A percentile compares a stretch with the other conserved stretches of the same genome.
These are phyloP conservation scores for Rhabditoides inermis DNA, from an alignment of 2,888 invertebrate species.

Conservation along the genomic window DNA sequence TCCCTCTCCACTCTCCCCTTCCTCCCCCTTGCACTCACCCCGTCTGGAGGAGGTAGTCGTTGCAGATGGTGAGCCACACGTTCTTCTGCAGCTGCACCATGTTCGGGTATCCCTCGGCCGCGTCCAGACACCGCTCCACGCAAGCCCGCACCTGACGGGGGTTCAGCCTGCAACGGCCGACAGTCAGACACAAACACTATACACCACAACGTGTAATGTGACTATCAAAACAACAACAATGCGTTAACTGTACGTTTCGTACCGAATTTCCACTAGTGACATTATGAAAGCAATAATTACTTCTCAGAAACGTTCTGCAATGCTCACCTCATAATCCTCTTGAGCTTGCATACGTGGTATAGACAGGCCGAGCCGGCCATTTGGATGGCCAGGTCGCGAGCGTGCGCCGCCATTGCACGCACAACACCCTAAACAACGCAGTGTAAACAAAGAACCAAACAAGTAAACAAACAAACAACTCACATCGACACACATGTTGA, in stretches of 20 bases:
- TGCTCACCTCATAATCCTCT: too few species aligned
- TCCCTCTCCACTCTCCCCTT: too few species aligned
- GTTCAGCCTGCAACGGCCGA: too few species aligned
- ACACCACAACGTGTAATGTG: too few species aligned
- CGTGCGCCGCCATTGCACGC: constrained; percentile 26
- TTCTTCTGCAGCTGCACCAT: constrained; percentile 37
- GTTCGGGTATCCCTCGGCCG: constrained; percentile 23
- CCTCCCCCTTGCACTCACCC: too few species aligned
- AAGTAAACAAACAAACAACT: background rate
- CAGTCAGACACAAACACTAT: too few species aligned
- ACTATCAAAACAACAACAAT: too few species aligned
- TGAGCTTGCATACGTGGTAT: constrained; percentile 35
- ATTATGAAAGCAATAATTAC: too few species aligned
- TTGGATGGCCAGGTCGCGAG: constrained; percentile 25
- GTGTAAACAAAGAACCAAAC: background rate
- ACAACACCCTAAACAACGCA: constrained; percentile 24
- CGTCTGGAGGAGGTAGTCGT: constrained; percentile 69
- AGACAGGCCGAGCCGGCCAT: constrained; percentile 39
- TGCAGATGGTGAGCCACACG: constrained; percentile 65
- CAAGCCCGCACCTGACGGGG: constrained; percentile 20
- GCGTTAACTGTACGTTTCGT: background rate
- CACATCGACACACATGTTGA: background rate
- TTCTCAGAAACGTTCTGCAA: too few species aligned
- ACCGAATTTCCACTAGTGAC: background rate
- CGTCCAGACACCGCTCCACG: constrained; percentile 33